Percentiles rank a stretch among this genome's conserved stretches.
Evolutionary conservation across 2,888 invertebrate species (phyloP).

Genomic region (Melinopterus prodromus): DNA sequence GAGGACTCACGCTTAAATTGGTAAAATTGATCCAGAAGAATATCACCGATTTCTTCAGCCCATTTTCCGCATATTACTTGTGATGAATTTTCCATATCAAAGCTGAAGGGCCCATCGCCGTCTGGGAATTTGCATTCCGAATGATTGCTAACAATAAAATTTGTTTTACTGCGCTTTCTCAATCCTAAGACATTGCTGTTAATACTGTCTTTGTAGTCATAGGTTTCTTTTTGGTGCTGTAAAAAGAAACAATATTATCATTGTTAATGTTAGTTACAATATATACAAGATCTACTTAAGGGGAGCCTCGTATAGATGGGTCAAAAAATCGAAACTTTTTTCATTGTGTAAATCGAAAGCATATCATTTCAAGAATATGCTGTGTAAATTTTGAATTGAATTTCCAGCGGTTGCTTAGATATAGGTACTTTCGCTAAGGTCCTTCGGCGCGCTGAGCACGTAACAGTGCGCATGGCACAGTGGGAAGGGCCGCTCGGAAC

Average conservation of each 20-base stretch:
- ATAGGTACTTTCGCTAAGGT: no score
- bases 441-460: no score
- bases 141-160: neutral
- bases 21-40: neutral
- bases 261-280: no score
- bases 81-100: neutral
- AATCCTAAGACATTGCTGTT: slow-evolving; percentile 45
- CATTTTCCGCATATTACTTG: neutral
- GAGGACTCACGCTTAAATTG: neutral
- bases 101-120: neutral
- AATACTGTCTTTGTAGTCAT: slow-evolving; percentile 51
- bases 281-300: no score
- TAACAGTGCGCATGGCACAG: no score
- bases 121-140: neutral
- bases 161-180: neutral
- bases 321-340: no score
- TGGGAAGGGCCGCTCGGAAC: no score
- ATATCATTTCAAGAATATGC: no score
- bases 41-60: neutral
- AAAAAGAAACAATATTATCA: slow-evolving; percentile 22
- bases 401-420: no score
- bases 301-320: no score
- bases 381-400: no score
- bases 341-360: no score
- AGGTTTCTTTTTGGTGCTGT: slow-evolving; percentile 48